phyloP scores from a whole-genome alignment of 2,113 vertebrate species.

The Sinocyclocheilus grahami region DNA sequence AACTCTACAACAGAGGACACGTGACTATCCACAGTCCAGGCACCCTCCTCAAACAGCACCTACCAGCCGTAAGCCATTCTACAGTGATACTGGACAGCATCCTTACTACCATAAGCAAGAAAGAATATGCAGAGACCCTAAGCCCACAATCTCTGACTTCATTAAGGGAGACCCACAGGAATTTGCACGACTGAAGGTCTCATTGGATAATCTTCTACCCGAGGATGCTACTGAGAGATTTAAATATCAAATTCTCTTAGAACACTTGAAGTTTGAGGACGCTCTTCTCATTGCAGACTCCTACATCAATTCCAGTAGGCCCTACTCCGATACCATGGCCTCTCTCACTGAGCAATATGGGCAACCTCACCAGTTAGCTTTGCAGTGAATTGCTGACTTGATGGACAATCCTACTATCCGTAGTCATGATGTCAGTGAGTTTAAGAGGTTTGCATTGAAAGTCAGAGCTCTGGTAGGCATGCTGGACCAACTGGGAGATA shows the following conservation, averaged over 20 bases:
- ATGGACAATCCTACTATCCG: neutral
- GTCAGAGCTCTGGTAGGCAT: neutral
- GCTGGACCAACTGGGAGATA: neutral
- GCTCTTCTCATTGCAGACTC: slow-evolving; percentile 26
- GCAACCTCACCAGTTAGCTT: neutral
- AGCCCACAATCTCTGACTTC: neutral
- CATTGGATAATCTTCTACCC: neutral
- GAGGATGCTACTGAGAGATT: slow-evolving; percentile 24
- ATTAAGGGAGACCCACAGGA: neutral
- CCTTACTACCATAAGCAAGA: neutral
- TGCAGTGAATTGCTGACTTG: neutral
- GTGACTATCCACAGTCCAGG: neutral
- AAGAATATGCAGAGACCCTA: neutral
- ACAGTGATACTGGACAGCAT: neutral
- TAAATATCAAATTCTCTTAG: slow-evolving; percentile 29
- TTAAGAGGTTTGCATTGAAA: neutral
- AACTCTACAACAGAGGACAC: neutral
- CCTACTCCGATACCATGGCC: neutral
- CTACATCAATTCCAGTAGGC: slow-evolving; percentile 7
- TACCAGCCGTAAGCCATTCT: neutral
- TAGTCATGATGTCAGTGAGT: neutral
- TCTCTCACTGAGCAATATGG: neutral
- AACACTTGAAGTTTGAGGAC: slow-evolving; percentile 36
- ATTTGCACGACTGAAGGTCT: neutral
- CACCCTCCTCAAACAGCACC: neutral